These are phyloP conservation scores for Dinomys branickii DNA, from an alignment of 2,113 vertebrate species.

Conservation along the genomic window DNA sequence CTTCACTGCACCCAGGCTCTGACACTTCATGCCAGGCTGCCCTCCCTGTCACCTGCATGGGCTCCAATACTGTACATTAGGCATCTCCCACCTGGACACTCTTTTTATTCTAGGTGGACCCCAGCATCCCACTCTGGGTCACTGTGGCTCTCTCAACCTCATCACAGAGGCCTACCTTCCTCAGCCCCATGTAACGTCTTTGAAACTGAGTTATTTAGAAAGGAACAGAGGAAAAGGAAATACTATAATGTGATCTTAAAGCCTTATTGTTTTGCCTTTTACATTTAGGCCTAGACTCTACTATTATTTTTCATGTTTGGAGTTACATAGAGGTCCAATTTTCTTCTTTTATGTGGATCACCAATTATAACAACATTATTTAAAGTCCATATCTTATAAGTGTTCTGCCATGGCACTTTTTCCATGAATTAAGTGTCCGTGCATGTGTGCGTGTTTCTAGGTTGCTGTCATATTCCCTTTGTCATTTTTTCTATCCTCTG, in stretches of 20 bases:
- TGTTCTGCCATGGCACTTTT: neutral
- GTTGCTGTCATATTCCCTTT: neutral
- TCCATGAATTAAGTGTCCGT: neutral
- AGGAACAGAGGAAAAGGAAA: neutral
- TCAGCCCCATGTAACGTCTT: neutral
- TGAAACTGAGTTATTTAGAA: neutral
- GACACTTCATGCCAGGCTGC: neutral
- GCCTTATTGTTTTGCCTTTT: neutral
- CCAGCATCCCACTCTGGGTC: neutral
- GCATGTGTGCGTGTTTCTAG: neutral
- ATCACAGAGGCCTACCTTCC: neutral
- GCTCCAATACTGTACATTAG: neutral
- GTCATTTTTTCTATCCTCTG: neutral
- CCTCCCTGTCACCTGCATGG: neutral
- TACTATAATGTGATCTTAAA: neutral
- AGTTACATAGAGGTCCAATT: neutral
- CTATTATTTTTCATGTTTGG: neutral
- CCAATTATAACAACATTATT: neutral
- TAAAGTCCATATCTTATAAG: neutral
- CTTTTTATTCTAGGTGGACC: neutral
- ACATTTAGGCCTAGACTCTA: neutral
- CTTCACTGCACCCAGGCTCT: neutral
- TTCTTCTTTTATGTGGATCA: neutral
- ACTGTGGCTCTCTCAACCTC: neutral
- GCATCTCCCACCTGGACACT: neutral